Conservation (phyloP, 2,113 vertebrate species). For the Nannospalax galili region DNA sequence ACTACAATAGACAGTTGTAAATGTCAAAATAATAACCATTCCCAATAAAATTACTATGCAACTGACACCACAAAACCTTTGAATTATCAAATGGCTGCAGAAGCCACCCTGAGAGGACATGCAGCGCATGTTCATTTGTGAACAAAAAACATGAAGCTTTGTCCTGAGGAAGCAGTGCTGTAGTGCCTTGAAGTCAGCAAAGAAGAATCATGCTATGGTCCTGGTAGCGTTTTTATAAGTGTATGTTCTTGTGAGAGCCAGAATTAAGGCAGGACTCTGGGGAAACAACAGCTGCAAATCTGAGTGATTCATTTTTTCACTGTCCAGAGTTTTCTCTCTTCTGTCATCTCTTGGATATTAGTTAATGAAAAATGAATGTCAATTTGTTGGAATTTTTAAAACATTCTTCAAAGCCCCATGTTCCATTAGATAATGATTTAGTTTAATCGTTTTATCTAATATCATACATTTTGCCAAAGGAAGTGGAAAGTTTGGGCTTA, state of each 20-base stretch:
- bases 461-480: background rate
- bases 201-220: background rate
- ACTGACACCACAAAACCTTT: background rate
- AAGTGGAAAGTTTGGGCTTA: background rate
- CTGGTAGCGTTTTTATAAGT: background rate
- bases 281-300: background rate
- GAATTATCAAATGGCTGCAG: constrained; percentile 13
- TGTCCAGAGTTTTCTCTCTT: background rate
- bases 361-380: background rate
- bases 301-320: background rate
- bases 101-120: background rate
- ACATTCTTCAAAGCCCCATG: background rate
- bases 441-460: background rate
- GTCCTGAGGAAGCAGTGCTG: background rate
- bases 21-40: background rate
- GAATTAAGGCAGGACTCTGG: background rate
- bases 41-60: background rate
- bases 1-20: background rate
- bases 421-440: background rate
- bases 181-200: background rate
- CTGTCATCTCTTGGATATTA: background rate
- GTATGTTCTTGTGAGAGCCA: background rate
- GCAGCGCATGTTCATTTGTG: background rate
- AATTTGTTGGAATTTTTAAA: background rate
- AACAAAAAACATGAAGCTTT: background rate